Percentiles rank a stretch among this genome's conserved stretches.
These are phyloP conservation scores for Catagonus wagneri DNA, from an alignment of 2,113 vertebrate genomes.

Conservation along the genomic window DNA sequence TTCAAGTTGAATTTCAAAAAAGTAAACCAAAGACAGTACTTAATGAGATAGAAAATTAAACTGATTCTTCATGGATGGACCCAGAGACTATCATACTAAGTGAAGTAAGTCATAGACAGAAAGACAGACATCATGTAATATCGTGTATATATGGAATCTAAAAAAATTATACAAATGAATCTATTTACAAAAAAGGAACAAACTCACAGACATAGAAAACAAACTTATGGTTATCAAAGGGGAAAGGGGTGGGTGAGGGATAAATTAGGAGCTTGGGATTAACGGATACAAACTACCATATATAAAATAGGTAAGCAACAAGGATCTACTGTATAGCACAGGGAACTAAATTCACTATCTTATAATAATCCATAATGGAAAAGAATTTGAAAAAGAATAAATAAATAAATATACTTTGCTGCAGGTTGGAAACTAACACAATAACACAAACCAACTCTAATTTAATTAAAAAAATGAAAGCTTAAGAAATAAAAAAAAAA, in stretches of 20 bases:
- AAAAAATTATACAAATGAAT: too few relatives aligned
- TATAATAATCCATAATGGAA: neutral
- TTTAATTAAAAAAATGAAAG: neutral
- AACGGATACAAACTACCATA: neutral
- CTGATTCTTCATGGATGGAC: too few relatives aligned
- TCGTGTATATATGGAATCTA: too few relatives aligned
- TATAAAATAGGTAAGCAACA: neutral
- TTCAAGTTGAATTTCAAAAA: slow-evolving; percentile 42
- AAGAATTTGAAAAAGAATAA: neutral
- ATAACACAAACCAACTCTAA: neutral
- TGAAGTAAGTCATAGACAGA: too few relatives aligned
- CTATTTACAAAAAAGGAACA: too few relatives aligned
- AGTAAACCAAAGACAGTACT: neutral
- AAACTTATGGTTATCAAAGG: too few relatives aligned
- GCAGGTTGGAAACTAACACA: neutral
- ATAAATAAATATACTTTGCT: neutral
- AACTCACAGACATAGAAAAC: too few relatives aligned
- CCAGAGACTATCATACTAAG: too few relatives aligned
- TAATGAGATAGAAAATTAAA: slow-evolving; percentile 10
- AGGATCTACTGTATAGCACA: neutral
- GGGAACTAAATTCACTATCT: too few relatives aligned
- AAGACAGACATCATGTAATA: too few relatives aligned
- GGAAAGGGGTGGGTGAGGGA: neutral
- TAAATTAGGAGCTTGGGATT: neutral
- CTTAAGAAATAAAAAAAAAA: neutral